phyloP scores from a whole-genome alignment of 2,797 vertebrate species.

The Botia almorhae region DNA sequence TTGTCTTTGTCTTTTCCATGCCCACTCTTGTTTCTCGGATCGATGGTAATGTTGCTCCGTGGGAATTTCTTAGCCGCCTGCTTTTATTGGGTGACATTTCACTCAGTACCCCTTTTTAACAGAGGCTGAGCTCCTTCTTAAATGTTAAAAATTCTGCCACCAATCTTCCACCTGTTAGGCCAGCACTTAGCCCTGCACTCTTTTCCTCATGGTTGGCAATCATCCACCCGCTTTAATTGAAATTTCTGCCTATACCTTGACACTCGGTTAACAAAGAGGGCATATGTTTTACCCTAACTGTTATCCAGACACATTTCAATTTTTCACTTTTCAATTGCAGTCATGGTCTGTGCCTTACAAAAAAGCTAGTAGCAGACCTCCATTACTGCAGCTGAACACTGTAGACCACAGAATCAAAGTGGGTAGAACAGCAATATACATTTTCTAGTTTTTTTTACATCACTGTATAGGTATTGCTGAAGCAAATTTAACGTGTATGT shows the following conservation, averaged over 20 bases:
- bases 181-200: constrained; percentile 23
- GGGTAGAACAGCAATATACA: not conserved
- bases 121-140: constrained; percentile 51
- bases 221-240: constrained; percentile 26
- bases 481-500: not conserved
- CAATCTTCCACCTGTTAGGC: constrained; percentile 56
- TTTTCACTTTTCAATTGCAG: constrained; percentile 40
- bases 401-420: not conserved
- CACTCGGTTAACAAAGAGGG: constrained; percentile 38
- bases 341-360: constrained; percentile 41
- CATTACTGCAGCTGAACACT: constrained; percentile 45
- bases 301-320: constrained; percentile 34
- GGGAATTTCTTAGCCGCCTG: constrained; percentile 57
- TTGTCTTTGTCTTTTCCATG: constrained; percentile 56
- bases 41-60: constrained; percentile 57
- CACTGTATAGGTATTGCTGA: not conserved
- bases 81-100: constrained; percentile 65
- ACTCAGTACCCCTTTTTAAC: constrained; percentile 57
- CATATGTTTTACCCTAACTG: constrained; percentile 21
- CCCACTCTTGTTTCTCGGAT: constrained; percentile 60
- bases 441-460: not conserved
- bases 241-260: constrained; percentile 29
- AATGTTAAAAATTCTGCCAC: constrained; percentile 62
- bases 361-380: constrained; percentile 33
- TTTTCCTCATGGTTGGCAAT: constrained; percentile 18